These are phyloP conservation scores for Etheostoma cragini DNA, from an alignment of 2,113 vertebrate species.

Conservation along the genomic window DNA sequence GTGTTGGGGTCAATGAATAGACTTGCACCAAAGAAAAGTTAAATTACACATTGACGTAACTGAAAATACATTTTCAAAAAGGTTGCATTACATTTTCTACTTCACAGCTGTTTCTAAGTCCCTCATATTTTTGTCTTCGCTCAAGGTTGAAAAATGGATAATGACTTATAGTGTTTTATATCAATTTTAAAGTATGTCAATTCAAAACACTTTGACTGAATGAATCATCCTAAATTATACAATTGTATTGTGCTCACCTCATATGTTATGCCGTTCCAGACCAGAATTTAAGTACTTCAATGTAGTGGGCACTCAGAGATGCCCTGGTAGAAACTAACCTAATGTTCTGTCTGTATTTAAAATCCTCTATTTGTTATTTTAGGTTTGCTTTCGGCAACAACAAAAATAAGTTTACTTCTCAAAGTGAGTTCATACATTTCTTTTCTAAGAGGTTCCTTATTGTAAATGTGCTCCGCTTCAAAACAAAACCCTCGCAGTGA, in stretches of 20 bases:
- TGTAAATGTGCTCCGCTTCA: background rate
- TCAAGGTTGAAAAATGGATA: background rate
- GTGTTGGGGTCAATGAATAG: background rate
- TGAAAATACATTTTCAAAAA: constrained; percentile 4
- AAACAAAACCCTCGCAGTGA: constrained; percentile 2
- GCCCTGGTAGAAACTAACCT: background rate
- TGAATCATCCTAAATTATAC: constrained; percentile 10
- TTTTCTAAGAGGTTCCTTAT: constrained; percentile 4
- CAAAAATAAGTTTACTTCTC: background rate
- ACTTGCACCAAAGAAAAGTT: background rate
- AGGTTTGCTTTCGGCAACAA: constrained; percentile 8
- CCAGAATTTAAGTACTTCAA: constrained; percentile 21
- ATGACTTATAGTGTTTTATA: background rate
- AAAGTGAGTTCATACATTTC: constrained; percentile 12
- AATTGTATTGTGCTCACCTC: constrained; percentile 27
- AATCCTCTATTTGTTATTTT: background rate
- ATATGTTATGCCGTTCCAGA: constrained; percentile 11
- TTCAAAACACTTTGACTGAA: constrained; percentile 17
- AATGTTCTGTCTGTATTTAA: constrained; percentile 18
- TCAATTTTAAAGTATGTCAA: background rate
- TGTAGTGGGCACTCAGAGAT: constrained; percentile 10
- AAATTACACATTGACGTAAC: background rate
- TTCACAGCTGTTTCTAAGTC: background rate
- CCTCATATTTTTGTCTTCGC: background rate
- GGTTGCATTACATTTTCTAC: background rate